Evolutionary conservation across 2,888 invertebrate genomes (phyloP), one percentile per base, ranked within the genome.

Genomic region (Bruchidius siliquastri): DNA sequence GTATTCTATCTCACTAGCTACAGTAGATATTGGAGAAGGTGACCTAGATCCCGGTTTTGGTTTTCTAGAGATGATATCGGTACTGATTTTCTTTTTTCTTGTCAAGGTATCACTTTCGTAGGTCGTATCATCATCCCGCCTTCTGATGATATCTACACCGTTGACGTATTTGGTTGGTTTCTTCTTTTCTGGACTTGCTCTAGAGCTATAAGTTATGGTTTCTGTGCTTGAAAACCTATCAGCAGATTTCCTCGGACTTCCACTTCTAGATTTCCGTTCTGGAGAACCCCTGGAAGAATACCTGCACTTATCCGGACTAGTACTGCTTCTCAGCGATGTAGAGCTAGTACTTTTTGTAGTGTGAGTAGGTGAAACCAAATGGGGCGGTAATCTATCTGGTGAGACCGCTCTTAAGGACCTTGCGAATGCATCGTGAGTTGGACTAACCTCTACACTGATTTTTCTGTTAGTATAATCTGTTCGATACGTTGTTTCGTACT

Each of bases 351-450:
- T 88, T 68, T 68, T n/a, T n/a, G n/a, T 68, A 22, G 22, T 26
- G 0, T 90, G 89, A 13, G 89, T 87, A 68, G 89, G 89, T 0
- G 90, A 89, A n/a, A 89, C 80, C 26, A 89, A 76, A 90, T 89
- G 8, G 86, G 69, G 88, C 0, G 77, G 75, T 72, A 77, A 80
- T 74, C 88, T 85, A 69, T 90, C 87, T 0, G 91, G 91, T 72
- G 91, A 91, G 67, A 91, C 90, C 75, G 92, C 89, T 32, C 94
- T 89, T 70, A 94, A 86, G 4, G 93, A 92, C 74, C 92, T 90
- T 0, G 92, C 94, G 88, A 94, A 94, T 0, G 93, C 93, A 78
- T 93, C 91, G 82, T 94, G 94, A 0, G 92, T 90, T 0, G 93
- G 91, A 82, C 93, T 93, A 80, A 89, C 88, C 73, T 92, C 92